A percentile compares a stretch with the other conserved stretches of the same genome.
These are phyloP conservation scores for Gryllus longicercus DNA, from an alignment of 2,888 invertebrate species.

Conservation along the genomic window DNA sequence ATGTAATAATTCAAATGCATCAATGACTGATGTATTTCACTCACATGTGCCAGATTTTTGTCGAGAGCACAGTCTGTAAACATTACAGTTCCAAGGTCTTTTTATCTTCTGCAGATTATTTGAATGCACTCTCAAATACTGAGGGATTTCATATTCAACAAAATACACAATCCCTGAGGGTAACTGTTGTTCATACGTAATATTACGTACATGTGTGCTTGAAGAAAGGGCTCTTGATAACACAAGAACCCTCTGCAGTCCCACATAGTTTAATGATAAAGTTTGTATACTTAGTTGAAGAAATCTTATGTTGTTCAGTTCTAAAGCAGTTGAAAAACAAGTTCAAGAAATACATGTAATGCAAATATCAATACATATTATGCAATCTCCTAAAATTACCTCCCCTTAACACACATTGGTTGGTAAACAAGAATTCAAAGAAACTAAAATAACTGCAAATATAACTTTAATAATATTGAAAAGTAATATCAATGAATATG, in stretches of 20 bases:
- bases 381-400: no score
- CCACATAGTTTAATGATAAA: neutral
- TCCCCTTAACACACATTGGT: no score
- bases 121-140: neutral
- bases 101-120: neutral
- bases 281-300: neutral
- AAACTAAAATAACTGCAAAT: neutral
- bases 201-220: neutral
- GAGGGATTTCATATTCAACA: neutral
- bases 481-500: no score
- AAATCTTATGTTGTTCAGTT: no score
- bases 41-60: slow-evolving; percentile 47
- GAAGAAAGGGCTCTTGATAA: neutral
- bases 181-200: no score
- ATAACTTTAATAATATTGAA: neutral
- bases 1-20: no score
- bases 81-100: slow-evolving; percentile 22
- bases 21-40: slow-evolving; percentile 20
- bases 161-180: neutral
- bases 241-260: neutral
- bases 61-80: slow-evolving; percentile 47
- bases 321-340: no score
- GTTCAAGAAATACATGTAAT: no score
- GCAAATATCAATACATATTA: no score
- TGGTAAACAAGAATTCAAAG: neutral